A percentile compares a stretch with the other conserved stretches of the same genome.
Evolutionary conservation across 2,113 vertebrate species (phyloP).

Genomic region (Nerophis ophidion): DNA sequence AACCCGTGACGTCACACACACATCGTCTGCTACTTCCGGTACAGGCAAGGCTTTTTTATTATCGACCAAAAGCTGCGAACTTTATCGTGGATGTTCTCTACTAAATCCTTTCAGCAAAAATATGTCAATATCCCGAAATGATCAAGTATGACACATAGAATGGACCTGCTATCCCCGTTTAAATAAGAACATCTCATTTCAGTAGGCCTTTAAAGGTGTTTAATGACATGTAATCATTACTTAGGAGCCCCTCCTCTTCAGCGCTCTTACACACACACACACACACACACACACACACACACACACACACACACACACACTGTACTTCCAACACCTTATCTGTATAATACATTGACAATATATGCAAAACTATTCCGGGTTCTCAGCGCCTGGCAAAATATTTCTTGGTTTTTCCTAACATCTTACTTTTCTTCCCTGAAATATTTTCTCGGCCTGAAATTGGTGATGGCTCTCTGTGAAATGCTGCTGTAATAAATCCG

Average conservation of each 20-base stretch:
- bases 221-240: constrained; percentile 61
- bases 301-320: constrained; percentile 18
- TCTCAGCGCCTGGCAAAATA: constrained; percentile 14
- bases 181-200: too few relatives aligned
- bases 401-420: constrained; percentile 33
- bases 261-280: constrained; percentile 15
- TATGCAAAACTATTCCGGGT: constrained; percentile 38
- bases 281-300: constrained; percentile 22
- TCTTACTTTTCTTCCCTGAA: constrained; percentile 32
- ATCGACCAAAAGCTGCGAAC: too few relatives aligned
- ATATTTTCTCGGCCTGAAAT: constrained; percentile 57
- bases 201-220: constrained; percentile 61
- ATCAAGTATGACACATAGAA: too few relatives aligned
- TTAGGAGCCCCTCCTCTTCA: constrained; percentile 34
- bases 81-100: too few relatives aligned
- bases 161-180: too few relatives aligned
- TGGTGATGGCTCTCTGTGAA: constrained; percentile 61
- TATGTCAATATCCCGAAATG: too few relatives aligned
- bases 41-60: too few relatives aligned
- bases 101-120: too few relatives aligned
- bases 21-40: too few relatives aligned
- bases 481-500: constrained; percentile 68
- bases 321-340: constrained; percentile 20
- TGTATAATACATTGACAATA: constrained; percentile 19
- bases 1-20: too few relatives aligned